These are phyloP conservation scores for Andrena praecox DNA, from an alignment of 2,888 invertebrate species.

Conservation along the genomic window DNA sequence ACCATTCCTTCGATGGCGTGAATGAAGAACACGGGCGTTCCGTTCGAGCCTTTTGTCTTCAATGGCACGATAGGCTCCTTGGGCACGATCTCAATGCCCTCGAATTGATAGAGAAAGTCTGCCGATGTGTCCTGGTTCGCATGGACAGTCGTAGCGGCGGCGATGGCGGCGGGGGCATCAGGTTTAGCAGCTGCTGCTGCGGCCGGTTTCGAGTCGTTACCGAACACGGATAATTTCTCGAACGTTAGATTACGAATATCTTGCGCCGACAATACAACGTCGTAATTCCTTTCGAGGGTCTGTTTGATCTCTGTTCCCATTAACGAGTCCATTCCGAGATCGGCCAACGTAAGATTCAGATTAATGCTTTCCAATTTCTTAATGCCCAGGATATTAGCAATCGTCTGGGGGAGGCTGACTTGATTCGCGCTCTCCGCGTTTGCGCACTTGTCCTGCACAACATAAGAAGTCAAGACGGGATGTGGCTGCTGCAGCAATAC, in stretches of 20 bases:
- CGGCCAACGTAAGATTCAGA: slow-evolving; percentile 92
- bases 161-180: neutral
- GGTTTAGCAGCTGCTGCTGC: neutral
- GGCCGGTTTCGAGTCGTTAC: slow-evolving; percentile 68
- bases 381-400: slow-evolving; percentile 95
- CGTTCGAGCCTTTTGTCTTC: slow-evolving; percentile 86
- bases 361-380: slow-evolving; percentile 94
- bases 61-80: slow-evolving; percentile 89
- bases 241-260: slow-evolving; percentile 95
- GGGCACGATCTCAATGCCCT: slow-evolving; percentile 90
- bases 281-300: slow-evolving; percentile 96
- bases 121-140: slow-evolving; percentile 35
- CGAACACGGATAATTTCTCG: slow-evolving; percentile 89
- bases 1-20: slow-evolving; percentile 97
- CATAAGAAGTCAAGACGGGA: slow-evolving; percentile 93
- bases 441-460: slow-evolving; percentile 94
- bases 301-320: slow-evolving; percentile 99
- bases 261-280: slow-evolving; percentile 95
- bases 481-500: slow-evolving; percentile 95
- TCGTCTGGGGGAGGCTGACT: slow-evolving; percentile 90
- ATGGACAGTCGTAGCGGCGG: neutral
- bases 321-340: slow-evolving; percentile 98
- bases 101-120: slow-evolving; percentile 84
- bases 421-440: slow-evolving; percentile 86
- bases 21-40: slow-evolving; percentile 88